Percentiles rank a stretch among this genome's conserved stretches.
Evolutionary conservation across 2,888 invertebrate genomes (phyloP).

Genomic region (Aethes cnicana): DNA sequence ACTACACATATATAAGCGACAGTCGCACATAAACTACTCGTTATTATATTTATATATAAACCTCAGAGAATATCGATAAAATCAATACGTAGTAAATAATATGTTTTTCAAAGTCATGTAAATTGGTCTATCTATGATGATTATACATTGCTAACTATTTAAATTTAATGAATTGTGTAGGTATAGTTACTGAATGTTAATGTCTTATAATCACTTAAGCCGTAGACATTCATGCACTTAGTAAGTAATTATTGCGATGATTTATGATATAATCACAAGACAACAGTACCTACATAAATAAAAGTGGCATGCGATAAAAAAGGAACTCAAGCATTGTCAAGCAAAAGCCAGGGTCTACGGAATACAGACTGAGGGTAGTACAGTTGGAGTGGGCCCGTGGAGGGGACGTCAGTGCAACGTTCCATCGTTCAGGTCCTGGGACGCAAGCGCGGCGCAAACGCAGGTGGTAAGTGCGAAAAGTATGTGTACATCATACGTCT

Average conservation of each 20-base stretch:
- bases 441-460: conserved; percentile 69
- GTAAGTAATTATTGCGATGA: neutral
- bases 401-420: conserved; percentile 67
- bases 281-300: neutral
- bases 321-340: conserved; percentile 9
- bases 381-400: conserved; percentile 43
- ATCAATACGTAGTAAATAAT: too few species aligned
- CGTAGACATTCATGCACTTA: neutral
- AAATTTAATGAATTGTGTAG: too few species aligned
- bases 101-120: too few species aligned
- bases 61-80: too few species aligned
- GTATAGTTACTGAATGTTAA: conserved; percentile 20
- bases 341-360: conserved; percentile 31
- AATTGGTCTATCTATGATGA: too few species aligned
- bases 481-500: too few species aligned
- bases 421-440: conserved; percentile 79
- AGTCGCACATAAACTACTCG: conserved; percentile 38
- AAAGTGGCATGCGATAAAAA: conserved; percentile 19
- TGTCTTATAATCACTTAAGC: neutral
- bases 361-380: conserved; percentile 35
- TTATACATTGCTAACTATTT: too few species aligned
- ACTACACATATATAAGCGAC: conserved; percentile 63
- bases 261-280: neutral
- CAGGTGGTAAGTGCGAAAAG: conserved; percentile 59
- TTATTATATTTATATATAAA: conserved; percentile 14